A percentile compares a stretch with the other conserved stretches of the same genome.
These are phyloP conservation scores for Thalassarche chlororhynchos DNA, from an alignment of 2,113 vertebrate species.

Conservation along the genomic window DNA sequence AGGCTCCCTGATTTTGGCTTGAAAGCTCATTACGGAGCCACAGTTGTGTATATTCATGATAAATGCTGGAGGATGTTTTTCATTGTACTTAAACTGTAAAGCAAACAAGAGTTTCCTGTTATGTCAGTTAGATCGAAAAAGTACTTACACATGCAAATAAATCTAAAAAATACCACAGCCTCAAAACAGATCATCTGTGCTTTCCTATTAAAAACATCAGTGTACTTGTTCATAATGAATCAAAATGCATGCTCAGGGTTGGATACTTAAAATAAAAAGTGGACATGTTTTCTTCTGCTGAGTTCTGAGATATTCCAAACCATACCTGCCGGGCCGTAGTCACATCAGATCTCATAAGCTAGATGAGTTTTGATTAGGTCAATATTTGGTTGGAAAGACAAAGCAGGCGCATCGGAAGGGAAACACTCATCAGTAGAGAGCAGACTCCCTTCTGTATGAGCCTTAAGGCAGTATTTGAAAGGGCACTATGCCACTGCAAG, in stretches of 20 bases:
- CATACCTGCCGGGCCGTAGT: neutral
- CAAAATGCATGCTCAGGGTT: neutral
- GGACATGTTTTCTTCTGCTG: neutral
- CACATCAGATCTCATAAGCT: neutral
- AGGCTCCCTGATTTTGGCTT: neutral
- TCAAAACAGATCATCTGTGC: conserved; percentile 31
- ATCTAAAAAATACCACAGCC: conserved; percentile 19
- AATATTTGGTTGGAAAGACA: conserved; percentile 28
- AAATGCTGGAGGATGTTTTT: neutral
- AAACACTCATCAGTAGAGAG: neutral
- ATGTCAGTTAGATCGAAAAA: neutral
- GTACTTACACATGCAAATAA: conserved; percentile 15
- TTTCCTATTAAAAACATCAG: neutral
- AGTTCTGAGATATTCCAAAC: neutral
- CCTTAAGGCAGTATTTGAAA: neutral
- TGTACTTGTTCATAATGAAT: neutral
- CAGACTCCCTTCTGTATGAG: neutral
- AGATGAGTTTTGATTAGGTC: conserved; percentile 25
- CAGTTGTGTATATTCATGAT: neutral
- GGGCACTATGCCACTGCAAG: neutral
- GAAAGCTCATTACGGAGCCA: neutral
- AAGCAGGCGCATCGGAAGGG: neutral
- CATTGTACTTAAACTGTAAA: conserved; percentile 2
- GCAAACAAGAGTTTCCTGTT: conserved; percentile 37
- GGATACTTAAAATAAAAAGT: neutral